phyloP scores from a whole-genome alignment of 2,888 invertebrate species.

The Emesis russula region DNA sequence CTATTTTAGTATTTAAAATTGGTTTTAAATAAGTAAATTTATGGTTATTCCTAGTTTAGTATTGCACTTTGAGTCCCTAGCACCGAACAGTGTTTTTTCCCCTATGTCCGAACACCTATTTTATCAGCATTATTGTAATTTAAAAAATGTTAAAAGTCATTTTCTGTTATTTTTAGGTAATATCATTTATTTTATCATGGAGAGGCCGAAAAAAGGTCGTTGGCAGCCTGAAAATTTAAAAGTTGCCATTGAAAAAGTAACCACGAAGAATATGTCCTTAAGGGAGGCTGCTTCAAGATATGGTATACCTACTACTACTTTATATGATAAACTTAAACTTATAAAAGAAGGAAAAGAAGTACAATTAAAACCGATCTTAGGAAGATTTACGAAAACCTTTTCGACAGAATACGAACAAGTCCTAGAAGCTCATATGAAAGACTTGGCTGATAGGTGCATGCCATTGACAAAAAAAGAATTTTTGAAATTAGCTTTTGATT shows the following conservation, averaged over 20 bases:
- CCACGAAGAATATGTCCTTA: conserved; percentile 52
- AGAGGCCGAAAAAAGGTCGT: conserved; percentile 69
- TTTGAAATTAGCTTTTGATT: conserved; percentile 43
- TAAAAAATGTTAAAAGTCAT: not conserved
- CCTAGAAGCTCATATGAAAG: conserved; percentile 36
- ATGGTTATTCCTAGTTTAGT: not conserved
- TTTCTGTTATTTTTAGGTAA: not conserved
- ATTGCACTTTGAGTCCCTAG: not conserved
- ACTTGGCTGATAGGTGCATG: conserved; percentile 53
- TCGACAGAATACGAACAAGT: conserved; percentile 57
- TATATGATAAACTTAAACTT: conserved; percentile 70
- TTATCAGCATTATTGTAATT: not conserved
- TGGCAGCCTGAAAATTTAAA: conserved; percentile 73
- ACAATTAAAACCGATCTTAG: conserved; percentile 43
- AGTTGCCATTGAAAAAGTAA: conserved; percentile 70
- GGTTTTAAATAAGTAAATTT: not conserved
- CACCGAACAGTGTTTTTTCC: not conserved
- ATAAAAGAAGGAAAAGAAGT: conserved; percentile 74
- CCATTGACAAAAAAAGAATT: conserved; percentile 45
- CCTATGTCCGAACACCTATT: not conserved
- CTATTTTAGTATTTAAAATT: not conserved
- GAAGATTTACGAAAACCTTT: conserved; percentile 56
- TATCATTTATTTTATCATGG: conserved; percentile 25
- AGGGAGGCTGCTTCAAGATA: conserved; percentile 72
- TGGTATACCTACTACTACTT: conserved; percentile 73